These are phyloP conservation scores for Heteractis magnifica DNA, from an alignment of 92 coral and sea anemone genomes.

Conservation along the genomic window DNA sequence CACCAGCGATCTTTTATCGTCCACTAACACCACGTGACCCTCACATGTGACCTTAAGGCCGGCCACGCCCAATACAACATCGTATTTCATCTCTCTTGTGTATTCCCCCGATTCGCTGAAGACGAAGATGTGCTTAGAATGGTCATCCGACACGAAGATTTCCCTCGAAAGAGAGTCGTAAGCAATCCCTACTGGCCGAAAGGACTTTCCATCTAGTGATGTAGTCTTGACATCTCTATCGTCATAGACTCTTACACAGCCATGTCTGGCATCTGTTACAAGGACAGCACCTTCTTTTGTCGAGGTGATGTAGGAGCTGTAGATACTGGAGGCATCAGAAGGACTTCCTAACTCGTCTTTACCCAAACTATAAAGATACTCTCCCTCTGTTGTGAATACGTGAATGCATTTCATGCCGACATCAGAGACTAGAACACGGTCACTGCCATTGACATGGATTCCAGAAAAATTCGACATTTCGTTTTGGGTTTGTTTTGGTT, in stretches of 20 bases:
- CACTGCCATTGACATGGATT: not conserved
- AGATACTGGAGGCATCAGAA: not conserved
- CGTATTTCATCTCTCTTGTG: not conserved
- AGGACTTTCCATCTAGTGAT: not conserved
- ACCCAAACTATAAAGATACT: slow-evolving; percentile 1
- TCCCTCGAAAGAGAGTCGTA: not conserved
- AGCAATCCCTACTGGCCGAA: slow-evolving; percentile 8
- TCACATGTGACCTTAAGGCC: not conserved
- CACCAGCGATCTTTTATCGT: not conserved
- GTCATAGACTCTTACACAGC: not conserved
- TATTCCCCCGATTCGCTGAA: not conserved
- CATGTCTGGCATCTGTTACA: slow-evolving; percentile 5
- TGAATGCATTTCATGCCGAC: slow-evolving; percentile 14
- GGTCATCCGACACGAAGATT: slow-evolving; percentile 4
- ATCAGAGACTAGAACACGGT: slow-evolving; percentile 6
- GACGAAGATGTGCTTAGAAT: not conserved
- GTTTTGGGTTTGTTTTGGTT: not conserved
- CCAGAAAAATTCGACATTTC: slow-evolving; percentile 6
- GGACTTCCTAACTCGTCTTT: not conserved
- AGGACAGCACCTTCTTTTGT: not conserved
- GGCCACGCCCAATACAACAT: slow-evolving; percentile 5
- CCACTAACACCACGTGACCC: slow-evolving; percentile 8
- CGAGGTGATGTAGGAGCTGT: slow-evolving; percentile 2
- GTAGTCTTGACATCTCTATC: not conserved
- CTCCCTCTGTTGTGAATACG: not conserved